phyloP scores from a whole-genome alignment of 2,888 invertebrate species.

The Dicyrtomina minuta region DNA sequence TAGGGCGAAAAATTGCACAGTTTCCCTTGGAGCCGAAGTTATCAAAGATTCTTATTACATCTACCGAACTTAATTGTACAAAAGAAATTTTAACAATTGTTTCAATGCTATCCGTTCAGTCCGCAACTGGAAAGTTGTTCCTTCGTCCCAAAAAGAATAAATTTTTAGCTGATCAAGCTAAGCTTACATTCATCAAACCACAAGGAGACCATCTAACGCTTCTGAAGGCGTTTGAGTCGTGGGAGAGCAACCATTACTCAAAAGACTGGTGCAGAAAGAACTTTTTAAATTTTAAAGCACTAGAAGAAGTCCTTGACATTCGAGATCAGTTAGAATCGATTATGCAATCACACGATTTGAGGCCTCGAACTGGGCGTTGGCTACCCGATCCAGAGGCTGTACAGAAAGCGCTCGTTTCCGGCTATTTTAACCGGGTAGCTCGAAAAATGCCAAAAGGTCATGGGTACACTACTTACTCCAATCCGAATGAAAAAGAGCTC shows the following conservation, averaged over 20 bases:
- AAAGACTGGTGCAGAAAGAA: constrained; percentile 18
- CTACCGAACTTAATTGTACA: constrained; percentile 92
- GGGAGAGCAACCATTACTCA: constrained; percentile 8
- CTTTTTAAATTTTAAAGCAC: constrained; percentile 11
- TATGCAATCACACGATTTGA: background rate
- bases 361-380: background rate
- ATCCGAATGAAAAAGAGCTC: background rate
- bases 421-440: constrained; percentile 29
- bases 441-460: constrained; percentile 8
- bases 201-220: constrained; percentile 23
- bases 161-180: constrained; percentile 2
- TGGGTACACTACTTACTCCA: constrained; percentile 17
- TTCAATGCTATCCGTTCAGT: constrained; percentile 79
- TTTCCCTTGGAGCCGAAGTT: constrained; percentile 97
- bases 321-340: constrained; percentile 13
- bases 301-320: constrained; percentile 27
- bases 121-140: constrained; percentile 8
- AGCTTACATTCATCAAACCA: constrained; percentile 14
- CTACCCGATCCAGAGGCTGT: constrained; percentile 9
- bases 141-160: constrained; percentile 21
- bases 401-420: constrained; percentile 23
- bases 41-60: constrained; percentile 98
- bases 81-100: constrained; percentile 98
- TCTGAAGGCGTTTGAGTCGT: constrained; percentile 17
- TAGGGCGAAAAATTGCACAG: constrained; percentile 93